Conservation (phyloP, 2,797 vertebrate genomes). For the Tachyglossus aculeatus region DNA sequence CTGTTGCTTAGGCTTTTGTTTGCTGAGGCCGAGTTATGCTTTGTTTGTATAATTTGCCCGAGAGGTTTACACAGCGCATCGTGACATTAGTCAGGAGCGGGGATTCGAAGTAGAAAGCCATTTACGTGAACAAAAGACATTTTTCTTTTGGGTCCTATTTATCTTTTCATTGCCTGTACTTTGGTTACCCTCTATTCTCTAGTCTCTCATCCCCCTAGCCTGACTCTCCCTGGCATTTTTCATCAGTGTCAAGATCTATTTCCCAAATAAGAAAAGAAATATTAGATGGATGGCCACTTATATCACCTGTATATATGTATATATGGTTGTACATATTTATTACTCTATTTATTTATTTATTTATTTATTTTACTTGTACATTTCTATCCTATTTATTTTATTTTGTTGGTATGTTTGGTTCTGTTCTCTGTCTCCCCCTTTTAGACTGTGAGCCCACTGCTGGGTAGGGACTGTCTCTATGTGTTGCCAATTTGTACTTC, state of each 20-base stretch:
- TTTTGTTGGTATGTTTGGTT: too few species aligned
- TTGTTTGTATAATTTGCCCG: constrained; percentile 68
- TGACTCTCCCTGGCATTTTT: constrained; percentile 23
- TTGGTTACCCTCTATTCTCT: constrained; percentile 64
- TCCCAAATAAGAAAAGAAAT: too few species aligned
- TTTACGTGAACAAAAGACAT: constrained; percentile 52
- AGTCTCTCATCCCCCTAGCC: constrained; percentile 15
- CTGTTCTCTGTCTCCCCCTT: too few species aligned
- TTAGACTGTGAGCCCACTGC: too few species aligned
- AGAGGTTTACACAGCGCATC: constrained; percentile 54
- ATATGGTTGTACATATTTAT: too few species aligned
- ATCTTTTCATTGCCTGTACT: constrained; percentile 64
- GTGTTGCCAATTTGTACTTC: too few species aligned
- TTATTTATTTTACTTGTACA: too few species aligned
- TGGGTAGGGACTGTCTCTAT: too few species aligned
- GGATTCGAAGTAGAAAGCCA: constrained; percentile 49
- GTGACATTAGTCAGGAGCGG: constrained; percentile 63
- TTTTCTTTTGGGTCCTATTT: constrained; percentile 61
- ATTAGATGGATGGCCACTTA: too few species aligned
- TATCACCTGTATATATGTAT: too few species aligned
- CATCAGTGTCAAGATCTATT: constrained; percentile 36
- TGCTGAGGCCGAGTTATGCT: constrained; percentile 68
- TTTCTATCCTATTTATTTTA: too few species aligned
- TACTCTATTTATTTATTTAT: too few species aligned
- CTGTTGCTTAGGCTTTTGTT: constrained; percentile 66